Conservation (phyloP, 1,140 invertebrate species). For the Ditylenchus dipsaci region DNA sequence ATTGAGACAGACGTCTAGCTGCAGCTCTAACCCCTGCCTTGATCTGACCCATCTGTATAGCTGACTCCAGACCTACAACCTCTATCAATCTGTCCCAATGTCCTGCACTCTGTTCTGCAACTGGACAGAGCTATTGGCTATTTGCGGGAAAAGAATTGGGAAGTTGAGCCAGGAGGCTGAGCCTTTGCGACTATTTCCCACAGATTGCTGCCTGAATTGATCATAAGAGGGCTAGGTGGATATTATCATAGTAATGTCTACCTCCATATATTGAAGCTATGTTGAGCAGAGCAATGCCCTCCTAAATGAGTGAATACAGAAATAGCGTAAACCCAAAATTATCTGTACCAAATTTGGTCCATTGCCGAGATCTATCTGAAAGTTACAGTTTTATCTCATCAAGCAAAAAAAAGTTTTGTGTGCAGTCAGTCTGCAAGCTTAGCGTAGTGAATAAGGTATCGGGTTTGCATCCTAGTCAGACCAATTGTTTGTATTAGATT, state of each 20-base stretch:
- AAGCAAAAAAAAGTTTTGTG: no score
- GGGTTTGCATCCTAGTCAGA: no score
- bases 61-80: constrained; percentile 89
- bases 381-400: no score
- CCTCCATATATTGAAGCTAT: constrained; percentile 84
- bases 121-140: constrained; percentile 64
- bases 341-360: constrained; percentile 70
- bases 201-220: constrained; percentile 82
- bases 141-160: constrained; percentile 54
- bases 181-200: constrained; percentile 71
- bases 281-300: constrained; percentile 87
- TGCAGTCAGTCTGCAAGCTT: no score
- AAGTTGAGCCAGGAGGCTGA: constrained; percentile 60
- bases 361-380: constrained; percentile 84
- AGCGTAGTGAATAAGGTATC: no score
- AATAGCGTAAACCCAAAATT: neutral
- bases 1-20: constrained; percentile 82
- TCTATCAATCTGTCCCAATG: constrained; percentile 91
- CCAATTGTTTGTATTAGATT: no score
- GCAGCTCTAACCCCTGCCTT: constrained; percentile 79
- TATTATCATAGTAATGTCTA: neutral
- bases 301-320: constrained; percentile 57
- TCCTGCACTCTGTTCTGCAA: constrained; percentile 63
- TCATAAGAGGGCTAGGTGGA: neutral
- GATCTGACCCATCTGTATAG: constrained; percentile 91